Evolutionary conservation across 1,140 invertebrate species (phyloP).

Genomic region (Cydia fagiglandana): DNA sequence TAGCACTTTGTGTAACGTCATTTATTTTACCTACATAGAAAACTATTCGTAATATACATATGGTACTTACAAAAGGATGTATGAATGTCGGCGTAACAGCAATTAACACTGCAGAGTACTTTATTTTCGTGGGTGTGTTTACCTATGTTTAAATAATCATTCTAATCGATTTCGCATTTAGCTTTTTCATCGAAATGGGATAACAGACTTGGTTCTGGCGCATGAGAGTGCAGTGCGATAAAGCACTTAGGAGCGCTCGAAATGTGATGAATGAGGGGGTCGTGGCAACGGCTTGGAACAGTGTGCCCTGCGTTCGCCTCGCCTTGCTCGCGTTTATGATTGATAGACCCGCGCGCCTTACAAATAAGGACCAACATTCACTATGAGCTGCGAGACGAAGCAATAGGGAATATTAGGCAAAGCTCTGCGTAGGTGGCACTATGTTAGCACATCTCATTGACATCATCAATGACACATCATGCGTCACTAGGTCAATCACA

Average conservation of each 20-base stretch:
- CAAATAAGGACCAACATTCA: not conserved
- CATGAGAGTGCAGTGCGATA: conserved; percentile 41
- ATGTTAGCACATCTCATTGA: no score
- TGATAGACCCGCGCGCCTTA: conserved; percentile 55
- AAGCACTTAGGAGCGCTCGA: conserved; percentile 70
- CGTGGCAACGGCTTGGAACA: conserved; percentile 49
- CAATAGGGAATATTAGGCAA: no score
- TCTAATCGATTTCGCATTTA: conserved; percentile 47
- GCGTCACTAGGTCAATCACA: no score
- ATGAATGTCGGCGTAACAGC: no score
- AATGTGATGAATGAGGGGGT: conserved; percentile 71
- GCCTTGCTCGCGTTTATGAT: conserved; percentile 50
- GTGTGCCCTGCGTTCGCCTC: conserved; percentile 44
- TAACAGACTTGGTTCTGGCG: conserved; percentile 51
- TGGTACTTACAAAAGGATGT: no score
- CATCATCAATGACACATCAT: no score
- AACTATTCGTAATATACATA: no score
- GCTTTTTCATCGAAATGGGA: conserved; percentile 47
- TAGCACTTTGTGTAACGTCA: not conserved
- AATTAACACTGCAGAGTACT: no score
- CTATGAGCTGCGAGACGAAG: not conserved
- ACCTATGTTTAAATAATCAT: not conserved
- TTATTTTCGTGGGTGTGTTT: not conserved
- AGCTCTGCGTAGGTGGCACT: no score
- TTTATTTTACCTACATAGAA: no score